phyloP scores from a whole-genome alignment of 2,888 invertebrate species.

The Diloba caeruleocephala region DNA sequence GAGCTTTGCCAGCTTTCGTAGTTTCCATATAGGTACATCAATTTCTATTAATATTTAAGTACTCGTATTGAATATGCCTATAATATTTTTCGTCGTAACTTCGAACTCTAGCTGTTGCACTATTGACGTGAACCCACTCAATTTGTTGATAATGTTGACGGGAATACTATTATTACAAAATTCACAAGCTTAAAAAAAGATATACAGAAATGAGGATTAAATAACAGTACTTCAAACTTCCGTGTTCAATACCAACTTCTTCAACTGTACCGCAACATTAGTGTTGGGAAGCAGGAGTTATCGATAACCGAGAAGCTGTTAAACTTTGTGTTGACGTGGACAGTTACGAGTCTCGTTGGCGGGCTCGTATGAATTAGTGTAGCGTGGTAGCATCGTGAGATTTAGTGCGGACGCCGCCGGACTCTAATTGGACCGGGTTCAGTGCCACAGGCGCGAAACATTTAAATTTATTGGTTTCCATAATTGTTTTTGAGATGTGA shows the following conservation, averaged over 20 bases:
- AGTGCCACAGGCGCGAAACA: conserved; percentile 83
- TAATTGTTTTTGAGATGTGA: conserved; percentile 85
- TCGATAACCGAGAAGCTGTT: conserved; percentile 80
- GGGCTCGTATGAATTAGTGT: conserved; percentile 87
- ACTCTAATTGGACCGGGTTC: conserved; percentile 86
- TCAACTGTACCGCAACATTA: conserved; percentile 53
- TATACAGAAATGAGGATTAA: conserved; percentile 9
- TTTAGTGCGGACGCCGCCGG: conserved; percentile 82
- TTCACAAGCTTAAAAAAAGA: too few relatives aligned
- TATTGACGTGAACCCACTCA: too few relatives aligned
- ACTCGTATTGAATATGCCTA: too few relatives aligned
- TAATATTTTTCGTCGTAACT: too few relatives aligned
- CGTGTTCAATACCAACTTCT: conserved; percentile 43
- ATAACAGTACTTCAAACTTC: conserved; percentile 29
- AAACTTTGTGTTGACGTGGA: conserved; percentile 78
- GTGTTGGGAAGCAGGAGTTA: conserved; percentile 66
- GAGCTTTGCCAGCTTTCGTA: conserved; percentile 16
- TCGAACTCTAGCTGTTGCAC: too few relatives aligned
- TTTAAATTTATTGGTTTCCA: conserved; percentile 84
- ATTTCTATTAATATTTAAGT: too few relatives aligned
- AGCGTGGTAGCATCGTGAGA: conserved; percentile 85
- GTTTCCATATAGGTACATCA: too few relatives aligned
- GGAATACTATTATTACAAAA: too few relatives aligned
- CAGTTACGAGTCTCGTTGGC: conserved; percentile 79
- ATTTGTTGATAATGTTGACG: too few relatives aligned